These are phyloP conservation scores for Rhabdomys pumilio DNA, from an alignment of 2,797 vertebrate species.

Conservation along the genomic window DNA sequence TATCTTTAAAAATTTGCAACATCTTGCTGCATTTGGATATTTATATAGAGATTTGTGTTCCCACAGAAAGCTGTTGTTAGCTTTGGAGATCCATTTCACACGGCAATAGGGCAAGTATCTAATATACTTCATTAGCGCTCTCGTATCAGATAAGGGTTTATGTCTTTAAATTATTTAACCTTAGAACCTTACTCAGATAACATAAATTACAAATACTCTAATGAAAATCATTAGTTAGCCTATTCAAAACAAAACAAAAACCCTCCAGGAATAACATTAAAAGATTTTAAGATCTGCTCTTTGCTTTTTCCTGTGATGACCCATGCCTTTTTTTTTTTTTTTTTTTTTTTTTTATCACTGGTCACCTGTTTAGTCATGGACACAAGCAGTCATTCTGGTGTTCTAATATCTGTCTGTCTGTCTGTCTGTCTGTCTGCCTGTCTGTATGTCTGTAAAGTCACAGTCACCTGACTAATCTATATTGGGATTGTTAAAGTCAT, in stretches of 20 bases:
- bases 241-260: slow-evolving; percentile 79
- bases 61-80: slow-evolving; percentile 83
- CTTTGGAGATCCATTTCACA: slow-evolving; percentile 85
- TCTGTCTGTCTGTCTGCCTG: not conserved
- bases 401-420: not conserved
- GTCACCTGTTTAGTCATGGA: slow-evolving; percentile 45
- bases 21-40: slow-evolving; percentile 89
- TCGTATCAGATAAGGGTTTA: slow-evolving; percentile 88
- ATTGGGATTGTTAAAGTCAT: slow-evolving; percentile 62
- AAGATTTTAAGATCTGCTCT: slow-evolving; percentile 79
- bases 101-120: slow-evolving; percentile 78
- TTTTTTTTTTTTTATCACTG: not conserved
- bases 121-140: slow-evolving; percentile 88
- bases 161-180: slow-evolving; percentile 92
- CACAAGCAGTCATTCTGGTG: slow-evolving; percentile 14
- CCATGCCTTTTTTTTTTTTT: slow-evolving; percentile 28
- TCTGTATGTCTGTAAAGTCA: not conserved
- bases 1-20: slow-evolving; percentile 87
- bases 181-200: slow-evolving; percentile 87
- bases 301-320: slow-evolving; percentile 22
- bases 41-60: slow-evolving; percentile 89
- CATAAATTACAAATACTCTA: slow-evolving; percentile 89
- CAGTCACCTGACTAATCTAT: slow-evolving; percentile 43
- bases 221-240: slow-evolving; percentile 91
- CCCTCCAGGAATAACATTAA: slow-evolving; percentile 80